These are phyloP conservation scores for Periophthalmus magnuspinnatus DNA, from an alignment of 2,797 vertebrate genomes.

Conservation along the genomic window DNA sequence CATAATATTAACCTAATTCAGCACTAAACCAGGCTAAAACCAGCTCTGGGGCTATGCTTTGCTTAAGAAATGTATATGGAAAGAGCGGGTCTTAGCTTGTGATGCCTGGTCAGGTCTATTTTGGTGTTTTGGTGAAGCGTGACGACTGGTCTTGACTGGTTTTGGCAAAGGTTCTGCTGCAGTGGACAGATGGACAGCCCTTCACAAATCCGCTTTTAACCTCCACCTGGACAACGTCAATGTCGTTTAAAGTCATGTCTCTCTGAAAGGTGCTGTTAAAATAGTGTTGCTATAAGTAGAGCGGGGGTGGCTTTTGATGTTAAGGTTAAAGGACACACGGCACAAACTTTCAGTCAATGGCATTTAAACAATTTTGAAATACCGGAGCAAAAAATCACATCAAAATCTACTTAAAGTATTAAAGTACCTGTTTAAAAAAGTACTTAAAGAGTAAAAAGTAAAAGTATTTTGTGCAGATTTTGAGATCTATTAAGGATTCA, in stretches of 20 bases:
- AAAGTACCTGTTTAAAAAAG: too few relatives aligned
- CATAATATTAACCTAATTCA: conserved; percentile 60
- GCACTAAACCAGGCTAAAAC: conserved; percentile 31
- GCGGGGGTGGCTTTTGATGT: not conserved
- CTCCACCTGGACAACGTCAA: not conserved
- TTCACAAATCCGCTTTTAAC: conserved; percentile 17
- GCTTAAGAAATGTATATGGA: conserved; percentile 28
- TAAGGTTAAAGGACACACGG: not conserved
- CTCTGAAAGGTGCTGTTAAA: not conserved
- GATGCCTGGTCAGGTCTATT: conserved; percentile 5
- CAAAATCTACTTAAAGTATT: too few relatives aligned
- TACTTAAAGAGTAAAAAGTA: too few relatives aligned
- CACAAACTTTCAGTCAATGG: not conserved
- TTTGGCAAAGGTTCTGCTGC: conserved; percentile 25
- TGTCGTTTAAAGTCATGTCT: conserved; percentile 1
- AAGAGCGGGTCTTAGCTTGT: conserved; percentile 24
- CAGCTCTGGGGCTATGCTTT: conserved; percentile 16
- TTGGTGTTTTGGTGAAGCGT: conserved; percentile 7
- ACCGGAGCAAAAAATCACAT: too few relatives aligned
- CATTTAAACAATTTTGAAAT: too few relatives aligned
- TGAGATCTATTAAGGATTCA: too few relatives aligned
- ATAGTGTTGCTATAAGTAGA: not conserved
- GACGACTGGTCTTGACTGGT: conserved; percentile 13
- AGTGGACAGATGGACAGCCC: conserved; percentile 13
- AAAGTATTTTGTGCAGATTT: too few relatives aligned